A percentile compares a stretch with the other conserved stretches of the same genome.
phyloP scores from a whole-genome alignment of 2,113 vertebrate species.

The Microtus ochrogaster region DNA sequence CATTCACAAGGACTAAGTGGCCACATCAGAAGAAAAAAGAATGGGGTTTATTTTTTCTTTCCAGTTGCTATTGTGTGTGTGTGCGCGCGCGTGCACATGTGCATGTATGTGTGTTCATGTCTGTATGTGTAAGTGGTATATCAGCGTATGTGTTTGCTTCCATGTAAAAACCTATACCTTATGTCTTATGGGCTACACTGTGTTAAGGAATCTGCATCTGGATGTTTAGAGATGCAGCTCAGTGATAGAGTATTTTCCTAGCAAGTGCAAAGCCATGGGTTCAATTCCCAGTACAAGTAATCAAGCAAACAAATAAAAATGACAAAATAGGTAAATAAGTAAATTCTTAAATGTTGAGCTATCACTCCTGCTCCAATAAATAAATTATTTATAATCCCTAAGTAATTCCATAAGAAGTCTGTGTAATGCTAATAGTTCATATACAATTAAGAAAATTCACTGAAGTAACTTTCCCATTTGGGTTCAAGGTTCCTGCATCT shows the following conservation, averaged over 20 bases:
- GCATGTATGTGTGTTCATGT: background rate
- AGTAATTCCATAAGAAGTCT: background rate
- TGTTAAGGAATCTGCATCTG: background rate
- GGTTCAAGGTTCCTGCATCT: constrained; percentile 16
- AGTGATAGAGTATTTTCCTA: background rate
- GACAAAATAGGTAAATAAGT: background rate
- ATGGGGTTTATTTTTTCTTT: background rate
- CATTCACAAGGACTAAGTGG: background rate
- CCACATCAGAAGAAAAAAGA: background rate
- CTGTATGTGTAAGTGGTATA: background rate
- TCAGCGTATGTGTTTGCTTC: background rate
- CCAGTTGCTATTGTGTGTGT: background rate
- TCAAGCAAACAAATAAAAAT: background rate
- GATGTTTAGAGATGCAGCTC: background rate
- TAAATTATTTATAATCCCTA: background rate
- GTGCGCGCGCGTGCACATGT: accelerated
- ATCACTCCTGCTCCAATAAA: background rate
- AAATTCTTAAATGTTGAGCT: background rate
- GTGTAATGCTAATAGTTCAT: background rate
- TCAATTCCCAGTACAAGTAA: background rate
- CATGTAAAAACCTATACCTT: background rate
- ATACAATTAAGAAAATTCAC: background rate
- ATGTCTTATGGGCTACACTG: background rate
- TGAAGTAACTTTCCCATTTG: background rate
- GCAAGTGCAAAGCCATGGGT: background rate